Conservation (phyloP, 1,140 invertebrate species). For the Trichoplusia ni region DNA sequence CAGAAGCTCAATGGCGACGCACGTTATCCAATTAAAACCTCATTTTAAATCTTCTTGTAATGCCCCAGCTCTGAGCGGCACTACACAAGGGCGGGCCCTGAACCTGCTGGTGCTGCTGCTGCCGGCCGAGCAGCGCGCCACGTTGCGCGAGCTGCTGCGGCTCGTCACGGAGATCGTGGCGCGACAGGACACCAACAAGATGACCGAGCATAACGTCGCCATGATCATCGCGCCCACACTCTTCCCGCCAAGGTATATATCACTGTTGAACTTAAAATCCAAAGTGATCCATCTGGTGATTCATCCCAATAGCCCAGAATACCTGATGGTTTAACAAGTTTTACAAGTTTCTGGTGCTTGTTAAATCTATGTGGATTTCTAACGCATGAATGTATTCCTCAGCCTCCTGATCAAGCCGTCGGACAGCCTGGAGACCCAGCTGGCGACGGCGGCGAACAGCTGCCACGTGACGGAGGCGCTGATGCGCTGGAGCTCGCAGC, state of each 20-base stretch:
- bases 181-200: conserved; percentile 90
- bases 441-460: conserved; percentile 91
- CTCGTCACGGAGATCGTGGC: conserved; percentile 89
- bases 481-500: conserved; percentile 86
- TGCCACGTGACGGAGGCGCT: conserved; percentile 91
- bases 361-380: no score
- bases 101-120: conserved; percentile 92
- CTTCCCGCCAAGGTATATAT: conserved; percentile 88
- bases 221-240: conserved; percentile 96
- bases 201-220: conserved; percentile 94
- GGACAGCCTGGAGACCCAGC: conserved; percentile 86
- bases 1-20: no score
- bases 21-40: not conserved
- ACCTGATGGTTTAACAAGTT: no score
- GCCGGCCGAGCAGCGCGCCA: conserved; percentile 91
- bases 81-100: conserved; percentile 84
- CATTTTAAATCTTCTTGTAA: not conserved
- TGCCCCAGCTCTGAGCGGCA: conserved; percentile 81
- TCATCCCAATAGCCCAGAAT: no score
- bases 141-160: conserved; percentile 88
- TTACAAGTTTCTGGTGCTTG: no score
- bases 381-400: conserved; percentile 45
- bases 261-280: no score
- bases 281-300: no score
- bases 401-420: conserved; percentile 81